Evolutionary conservation across 2,888 invertebrate genomes (phyloP).

Genomic region (Cremastinae sp.): DNA sequence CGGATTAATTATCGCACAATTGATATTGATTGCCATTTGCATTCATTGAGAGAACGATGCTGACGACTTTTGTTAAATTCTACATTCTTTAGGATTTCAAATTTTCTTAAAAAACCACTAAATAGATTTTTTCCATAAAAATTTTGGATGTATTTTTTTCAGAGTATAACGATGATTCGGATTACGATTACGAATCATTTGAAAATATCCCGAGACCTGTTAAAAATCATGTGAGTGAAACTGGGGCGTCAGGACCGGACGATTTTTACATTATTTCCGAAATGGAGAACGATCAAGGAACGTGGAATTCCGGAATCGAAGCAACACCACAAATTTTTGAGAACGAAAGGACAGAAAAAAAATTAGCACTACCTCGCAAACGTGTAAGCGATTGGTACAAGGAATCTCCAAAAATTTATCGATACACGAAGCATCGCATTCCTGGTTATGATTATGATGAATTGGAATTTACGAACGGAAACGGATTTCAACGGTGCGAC

Average conservation of each 20-base stretch:
- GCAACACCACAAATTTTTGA: conserved; percentile 51
- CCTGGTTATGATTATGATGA: conserved; percentile 76
- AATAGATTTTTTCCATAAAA: not conserved
- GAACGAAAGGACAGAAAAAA: conserved; percentile 29
- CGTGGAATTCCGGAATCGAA: conserved; percentile 16
- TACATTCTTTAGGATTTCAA: not conserved
- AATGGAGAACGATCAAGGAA: conserved; percentile 43
- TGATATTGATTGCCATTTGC: conserved; percentile 52
- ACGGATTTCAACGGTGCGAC: conserved; percentile 69
- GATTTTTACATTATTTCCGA: conserved; percentile 70
- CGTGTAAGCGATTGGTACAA: conserved; percentile 63
- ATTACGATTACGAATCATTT: conserved; percentile 72
- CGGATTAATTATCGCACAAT: conserved; percentile 55
- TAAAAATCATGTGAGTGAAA: conserved; percentile 52
- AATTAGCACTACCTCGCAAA: not conserved
- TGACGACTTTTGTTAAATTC: conserved; percentile 1
- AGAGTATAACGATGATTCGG: conserved; percentile 74
- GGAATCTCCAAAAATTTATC: conserved; percentile 69
- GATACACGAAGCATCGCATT: conserved; percentile 76
- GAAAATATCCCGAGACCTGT: conserved; percentile 68
- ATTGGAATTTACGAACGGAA: conserved; percentile 68
- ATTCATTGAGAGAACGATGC: conserved; percentile 1
- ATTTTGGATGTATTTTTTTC: conserved; percentile 44
- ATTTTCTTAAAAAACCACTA: not conserved
- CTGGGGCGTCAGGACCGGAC: conserved; percentile 61